Percentiles rank a stretch among this genome's conserved stretches.
phyloP scores from a whole-genome alignment of 2,797 vertebrate genomes.

The Emys orbicularis region DNA sequence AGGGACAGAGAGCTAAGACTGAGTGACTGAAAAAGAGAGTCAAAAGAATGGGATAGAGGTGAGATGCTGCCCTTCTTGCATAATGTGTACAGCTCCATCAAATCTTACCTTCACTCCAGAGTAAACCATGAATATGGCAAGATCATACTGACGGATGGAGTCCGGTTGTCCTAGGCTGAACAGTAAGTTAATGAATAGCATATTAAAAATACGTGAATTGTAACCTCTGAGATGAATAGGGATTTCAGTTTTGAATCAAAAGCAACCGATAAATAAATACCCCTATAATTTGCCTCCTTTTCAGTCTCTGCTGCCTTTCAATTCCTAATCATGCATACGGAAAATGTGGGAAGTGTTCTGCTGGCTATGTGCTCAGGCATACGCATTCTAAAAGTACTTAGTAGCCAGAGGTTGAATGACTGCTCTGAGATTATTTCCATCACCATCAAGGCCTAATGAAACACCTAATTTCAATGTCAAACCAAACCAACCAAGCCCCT shows the following conservation, averaged over 20 bases:
- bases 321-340: neutral
- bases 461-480: neutral
- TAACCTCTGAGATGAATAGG: neutral
- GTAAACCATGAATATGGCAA: neutral
- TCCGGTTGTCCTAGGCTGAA: neutral
- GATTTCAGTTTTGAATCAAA: neutral
- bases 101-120: neutral
- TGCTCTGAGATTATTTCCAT: neutral
- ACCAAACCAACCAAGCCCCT: neutral
- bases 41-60: neutral
- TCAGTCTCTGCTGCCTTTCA: neutral
- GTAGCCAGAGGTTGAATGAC: neutral
- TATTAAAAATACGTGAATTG: neutral
- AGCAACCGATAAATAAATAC: neutral
- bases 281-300: neutral
- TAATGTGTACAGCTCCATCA: neutral
- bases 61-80: neutral
- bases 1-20: neutral
- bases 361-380: neutral
- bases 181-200: neutral
- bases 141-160: neutral
- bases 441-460: neutral
- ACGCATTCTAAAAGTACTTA: neutral
- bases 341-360: accelerated
- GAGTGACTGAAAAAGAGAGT: neutral